These are phyloP conservation scores for Saturnia pavonia DNA, from an alignment of 2,888 invertebrate species.

Conservation along the genomic window DNA sequence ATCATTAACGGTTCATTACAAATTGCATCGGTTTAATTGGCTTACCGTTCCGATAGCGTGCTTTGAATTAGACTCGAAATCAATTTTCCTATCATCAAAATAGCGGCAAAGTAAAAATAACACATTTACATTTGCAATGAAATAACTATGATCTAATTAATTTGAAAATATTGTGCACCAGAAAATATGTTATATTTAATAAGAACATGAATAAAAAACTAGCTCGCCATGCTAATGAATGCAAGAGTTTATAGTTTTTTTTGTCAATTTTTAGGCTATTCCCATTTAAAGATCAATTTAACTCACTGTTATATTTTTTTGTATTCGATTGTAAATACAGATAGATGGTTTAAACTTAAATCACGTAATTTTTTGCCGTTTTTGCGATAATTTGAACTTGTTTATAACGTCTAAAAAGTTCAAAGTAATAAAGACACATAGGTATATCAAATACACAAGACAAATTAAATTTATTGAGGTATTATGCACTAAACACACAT, in stretches of 20 bases:
- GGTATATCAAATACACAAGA: no score
- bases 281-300: neutral
- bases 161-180: neutral
- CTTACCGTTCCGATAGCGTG: conserved; percentile 67
- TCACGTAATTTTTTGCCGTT: no score
- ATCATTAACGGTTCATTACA: conserved; percentile 76
- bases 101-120: conserved; percentile 12
- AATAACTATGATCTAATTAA: neutral
- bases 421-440: no score
- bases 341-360: no score
- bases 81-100: conserved; percentile 36
- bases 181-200: neutral
- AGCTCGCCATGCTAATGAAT: neutral
- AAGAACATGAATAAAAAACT: neutral
- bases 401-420: no score
- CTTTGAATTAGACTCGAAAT: conserved; percentile 61
- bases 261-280: neutral
- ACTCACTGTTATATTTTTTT: neutral
- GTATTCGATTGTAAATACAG: neutral
- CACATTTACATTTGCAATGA: neutral
- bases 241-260: neutral
- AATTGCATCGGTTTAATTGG: conserved; percentile 69
- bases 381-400: no score
- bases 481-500: no score
- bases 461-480: no score